phyloP scores from a whole-genome alignment of 2,113 vertebrate species.

The Eurypyga helias region DNA sequence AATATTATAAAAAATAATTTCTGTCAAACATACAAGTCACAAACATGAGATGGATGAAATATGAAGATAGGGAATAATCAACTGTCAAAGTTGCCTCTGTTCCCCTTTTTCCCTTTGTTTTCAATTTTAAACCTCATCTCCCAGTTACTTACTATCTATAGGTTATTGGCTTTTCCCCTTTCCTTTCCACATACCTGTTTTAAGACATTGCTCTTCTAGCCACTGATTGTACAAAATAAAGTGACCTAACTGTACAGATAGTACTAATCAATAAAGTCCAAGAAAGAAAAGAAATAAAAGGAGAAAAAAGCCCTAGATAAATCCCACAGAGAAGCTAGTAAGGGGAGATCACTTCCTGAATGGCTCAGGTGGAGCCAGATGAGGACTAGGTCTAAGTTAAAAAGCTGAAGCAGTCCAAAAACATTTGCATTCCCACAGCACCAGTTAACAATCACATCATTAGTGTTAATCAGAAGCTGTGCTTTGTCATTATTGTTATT shows the following conservation, averaged over 20 bases:
- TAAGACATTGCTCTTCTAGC: background rate
- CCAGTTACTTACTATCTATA: background rate
- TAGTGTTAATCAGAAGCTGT: background rate
- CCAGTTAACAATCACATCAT: background rate
- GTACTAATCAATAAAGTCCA: background rate
- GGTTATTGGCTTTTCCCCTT: background rate
- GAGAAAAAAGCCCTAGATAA: fast-evolving
- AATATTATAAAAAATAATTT: background rate
- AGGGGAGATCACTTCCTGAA: background rate
- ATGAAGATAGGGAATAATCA: background rate
- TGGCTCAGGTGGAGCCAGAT: background rate
- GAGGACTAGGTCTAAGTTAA: background rate
- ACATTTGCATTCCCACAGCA: background rate
- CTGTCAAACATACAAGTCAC: background rate
- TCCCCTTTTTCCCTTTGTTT: background rate
- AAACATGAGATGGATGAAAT: background rate
- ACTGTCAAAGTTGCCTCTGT: background rate
- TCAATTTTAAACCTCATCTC: background rate
- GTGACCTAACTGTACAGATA: background rate
- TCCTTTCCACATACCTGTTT: background rate
- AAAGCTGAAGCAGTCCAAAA: background rate
- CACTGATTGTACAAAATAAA: background rate
- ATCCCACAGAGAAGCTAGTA: background rate
- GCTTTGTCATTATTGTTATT: background rate
- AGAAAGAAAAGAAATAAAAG: background rate